phyloP scores from a whole-genome alignment of 1,140 invertebrate species.

The Phenacoccus solenopsis region DNA sequence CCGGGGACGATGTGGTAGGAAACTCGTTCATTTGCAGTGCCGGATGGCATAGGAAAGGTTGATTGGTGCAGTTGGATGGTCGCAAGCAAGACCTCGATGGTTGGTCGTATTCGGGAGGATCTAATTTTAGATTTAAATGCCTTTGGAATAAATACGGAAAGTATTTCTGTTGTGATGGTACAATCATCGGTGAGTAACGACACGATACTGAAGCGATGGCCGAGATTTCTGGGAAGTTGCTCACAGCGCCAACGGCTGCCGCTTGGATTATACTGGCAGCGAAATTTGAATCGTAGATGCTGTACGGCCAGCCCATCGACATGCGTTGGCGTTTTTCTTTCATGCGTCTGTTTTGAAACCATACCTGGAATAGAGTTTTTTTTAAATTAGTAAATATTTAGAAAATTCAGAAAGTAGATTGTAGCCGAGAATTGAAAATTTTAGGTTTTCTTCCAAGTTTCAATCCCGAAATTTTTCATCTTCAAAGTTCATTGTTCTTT shows the following conservation, averaged over 20 bases:
- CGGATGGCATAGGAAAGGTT: constrained; percentile 6
- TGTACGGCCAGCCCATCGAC: constrained; percentile 87
- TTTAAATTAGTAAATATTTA: too few relatives aligned
- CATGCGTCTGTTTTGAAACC: constrained; percentile 99
- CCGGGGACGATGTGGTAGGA: constrained; percentile 32
- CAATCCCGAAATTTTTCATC: too few relatives aligned
- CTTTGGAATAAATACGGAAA: constrained; percentile 6
- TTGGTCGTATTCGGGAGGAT: constrained; percentile 16
- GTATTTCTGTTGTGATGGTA: constrained; percentile 12
- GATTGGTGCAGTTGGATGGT: constrained; percentile 24
- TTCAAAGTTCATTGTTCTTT: too few relatives aligned
- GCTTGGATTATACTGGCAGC: constrained; percentile 84
- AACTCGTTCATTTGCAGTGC: constrained; percentile 24
- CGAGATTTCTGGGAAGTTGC: constrained; percentile 28
- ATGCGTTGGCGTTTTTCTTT: constrained; percentile 93
- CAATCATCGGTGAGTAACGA: constrained; percentile 25
- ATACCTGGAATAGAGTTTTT: constrained; percentile 53
- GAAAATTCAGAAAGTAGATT: too few relatives aligned
- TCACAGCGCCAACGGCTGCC: constrained; percentile 39
- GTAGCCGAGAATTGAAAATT: too few relatives aligned
- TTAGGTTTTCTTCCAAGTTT: too few relatives aligned
- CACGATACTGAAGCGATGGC: constrained; percentile 32
- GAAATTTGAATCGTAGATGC: constrained; percentile 83
- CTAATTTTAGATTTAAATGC: constrained; percentile 19
- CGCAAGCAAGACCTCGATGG: constrained; percentile 24